These are phyloP conservation scores for Psammodynastes pulverulentus DNA, from an alignment of 2,113 vertebrate genomes.

Conservation along the genomic window DNA sequence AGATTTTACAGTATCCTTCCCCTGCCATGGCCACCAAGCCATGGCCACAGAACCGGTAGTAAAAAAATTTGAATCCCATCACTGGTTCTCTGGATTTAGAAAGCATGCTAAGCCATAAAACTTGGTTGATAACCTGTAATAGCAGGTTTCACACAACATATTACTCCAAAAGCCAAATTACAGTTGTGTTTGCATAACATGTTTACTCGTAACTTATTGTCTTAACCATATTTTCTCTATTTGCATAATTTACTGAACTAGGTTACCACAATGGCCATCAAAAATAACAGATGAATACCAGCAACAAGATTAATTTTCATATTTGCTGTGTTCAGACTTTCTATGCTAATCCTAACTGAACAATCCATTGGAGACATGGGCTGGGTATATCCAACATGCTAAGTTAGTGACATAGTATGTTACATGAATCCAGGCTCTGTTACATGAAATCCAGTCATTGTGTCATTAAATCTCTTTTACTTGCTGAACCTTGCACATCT, in stretches of 20 bases:
- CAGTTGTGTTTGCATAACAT: not conserved
- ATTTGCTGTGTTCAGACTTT: not conserved
- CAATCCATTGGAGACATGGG: not conserved
- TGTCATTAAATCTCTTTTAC: not conserved
- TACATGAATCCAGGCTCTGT: not conserved
- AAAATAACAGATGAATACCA: not conserved
- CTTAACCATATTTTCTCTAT: not conserved
- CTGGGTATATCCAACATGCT: not conserved
- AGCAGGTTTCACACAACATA: not conserved
- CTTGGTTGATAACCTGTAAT: not conserved
- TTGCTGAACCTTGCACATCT: not conserved
- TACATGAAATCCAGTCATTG: not conserved
- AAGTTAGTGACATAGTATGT: not conserved
- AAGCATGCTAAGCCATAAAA: not conserved
- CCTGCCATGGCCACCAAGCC: too few relatives aligned
- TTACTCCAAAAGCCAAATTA: not conserved
- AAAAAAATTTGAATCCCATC: too few relatives aligned
- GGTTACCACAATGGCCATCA: not conserved
- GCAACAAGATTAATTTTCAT: not conserved
- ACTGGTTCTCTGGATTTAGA: not conserved
- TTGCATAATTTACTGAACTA: not conserved
- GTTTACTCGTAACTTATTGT: not conserved
- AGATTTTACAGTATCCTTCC: too few relatives aligned
- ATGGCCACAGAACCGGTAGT: too few relatives aligned
- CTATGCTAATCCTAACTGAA: not conserved